phyloP scores from a whole-genome alignment of 2,113 vertebrate genomes.

The Grammomys dolichurus region DNA sequence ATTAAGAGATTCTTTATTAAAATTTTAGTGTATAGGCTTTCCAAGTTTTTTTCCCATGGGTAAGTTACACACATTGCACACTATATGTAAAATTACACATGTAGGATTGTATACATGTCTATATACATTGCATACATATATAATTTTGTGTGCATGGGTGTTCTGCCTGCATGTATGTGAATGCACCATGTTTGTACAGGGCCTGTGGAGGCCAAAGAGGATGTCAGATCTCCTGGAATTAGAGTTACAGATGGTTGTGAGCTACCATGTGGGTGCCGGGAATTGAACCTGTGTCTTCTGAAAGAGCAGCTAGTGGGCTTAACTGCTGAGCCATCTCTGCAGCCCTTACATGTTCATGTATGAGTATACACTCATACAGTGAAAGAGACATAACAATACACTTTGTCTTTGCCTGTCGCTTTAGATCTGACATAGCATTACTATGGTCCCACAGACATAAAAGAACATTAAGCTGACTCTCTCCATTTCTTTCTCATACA shows the following conservation, averaged over 20 bases:
- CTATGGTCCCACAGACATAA: slow-evolving; percentile 13
- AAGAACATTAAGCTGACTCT: background rate
- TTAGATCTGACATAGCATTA: background rate
- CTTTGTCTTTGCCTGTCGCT: background rate
- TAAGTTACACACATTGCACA: background rate
- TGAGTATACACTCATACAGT: background rate
- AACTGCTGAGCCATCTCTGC: background rate
- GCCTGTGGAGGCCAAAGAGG: background rate
- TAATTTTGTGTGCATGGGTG: background rate
- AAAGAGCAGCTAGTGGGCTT: background rate
- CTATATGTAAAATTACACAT: background rate
- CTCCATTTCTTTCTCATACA: background rate
- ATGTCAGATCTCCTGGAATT: background rate
- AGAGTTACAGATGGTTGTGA: background rate
- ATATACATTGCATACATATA: background rate
- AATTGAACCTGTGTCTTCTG: background rate
- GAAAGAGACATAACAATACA: background rate
- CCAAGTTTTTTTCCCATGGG: background rate
- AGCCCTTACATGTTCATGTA: background rate
- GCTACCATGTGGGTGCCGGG: background rate
- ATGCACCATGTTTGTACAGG: background rate
- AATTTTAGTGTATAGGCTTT: slow-evolving; percentile 32
- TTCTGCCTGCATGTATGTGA: background rate
- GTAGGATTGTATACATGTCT: background rate
- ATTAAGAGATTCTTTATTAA: slow-evolving; percentile 24